A percentile compares a stretch with the other conserved stretches of the same genome.
phyloP scores from a whole-genome alignment of 2,888 invertebrate genomes.

The Abrostola tripartita region DNA sequence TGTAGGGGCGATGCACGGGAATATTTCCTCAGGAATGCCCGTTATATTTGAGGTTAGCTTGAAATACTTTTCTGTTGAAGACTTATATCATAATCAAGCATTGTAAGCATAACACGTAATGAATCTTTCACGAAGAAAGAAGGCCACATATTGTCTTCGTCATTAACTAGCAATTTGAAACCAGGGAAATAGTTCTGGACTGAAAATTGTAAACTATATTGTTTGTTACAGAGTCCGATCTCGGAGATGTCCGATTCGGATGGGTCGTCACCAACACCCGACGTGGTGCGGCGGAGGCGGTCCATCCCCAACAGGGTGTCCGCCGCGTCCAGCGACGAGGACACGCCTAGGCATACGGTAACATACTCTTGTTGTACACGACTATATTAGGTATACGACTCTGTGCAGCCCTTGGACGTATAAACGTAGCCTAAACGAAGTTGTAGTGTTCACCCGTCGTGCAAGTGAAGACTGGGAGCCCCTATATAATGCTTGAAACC shows the following conservation, averaged over 20 bases:
- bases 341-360: constrained; percentile 73
- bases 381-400: too few species aligned
- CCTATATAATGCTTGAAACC: not conserved
- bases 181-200: not conserved
- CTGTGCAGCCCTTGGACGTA: too few species aligned
- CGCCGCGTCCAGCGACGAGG: constrained; percentile 83
- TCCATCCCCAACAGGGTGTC: constrained; percentile 76
- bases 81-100: not conserved
- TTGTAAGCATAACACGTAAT: not conserved
- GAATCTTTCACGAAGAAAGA: not conserved
- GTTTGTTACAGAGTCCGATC: constrained; percentile 78
- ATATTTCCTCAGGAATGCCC: constrained; percentile 56
- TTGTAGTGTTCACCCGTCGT: too few species aligned
- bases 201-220: not conserved
- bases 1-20: constrained; percentile 76
- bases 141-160: too few species aligned
- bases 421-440: too few species aligned
- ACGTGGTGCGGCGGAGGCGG: constrained; percentile 69
- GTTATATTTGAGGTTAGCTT: constrained; percentile 30
- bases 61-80: not conserved
- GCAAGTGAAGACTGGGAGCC: too few species aligned
- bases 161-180: too few species aligned
- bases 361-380: constrained; percentile 20
- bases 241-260: constrained; percentile 90
- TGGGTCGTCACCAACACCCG: constrained; percentile 78